Evolutionary conservation across 2,797 vertebrate species (phyloP).

Genomic region (Esox masquinongy): DNA sequence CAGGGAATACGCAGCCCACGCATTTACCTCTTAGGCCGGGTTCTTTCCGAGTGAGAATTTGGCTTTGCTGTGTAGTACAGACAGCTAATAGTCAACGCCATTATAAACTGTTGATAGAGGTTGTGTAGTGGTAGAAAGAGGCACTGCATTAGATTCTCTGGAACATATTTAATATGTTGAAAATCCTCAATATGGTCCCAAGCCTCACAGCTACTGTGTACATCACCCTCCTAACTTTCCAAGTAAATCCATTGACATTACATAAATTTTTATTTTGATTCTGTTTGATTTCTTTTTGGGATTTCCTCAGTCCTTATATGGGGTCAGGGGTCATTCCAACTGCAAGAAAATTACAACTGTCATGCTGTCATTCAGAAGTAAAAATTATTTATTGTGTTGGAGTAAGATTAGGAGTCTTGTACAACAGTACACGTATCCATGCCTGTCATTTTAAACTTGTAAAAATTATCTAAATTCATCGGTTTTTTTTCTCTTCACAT

Average conservation of each 20-base stretch:
- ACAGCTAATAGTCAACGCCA: background rate
- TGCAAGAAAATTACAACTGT: background rate
- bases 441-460: conserved; percentile 1
- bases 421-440: background rate
- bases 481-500: conserved; percentile 26
- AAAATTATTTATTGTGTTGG: background rate
- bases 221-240: background rate
- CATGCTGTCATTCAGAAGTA: background rate
- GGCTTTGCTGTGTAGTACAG: background rate
- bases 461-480: background rate
- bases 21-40: background rate
- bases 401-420: conserved; percentile 1
- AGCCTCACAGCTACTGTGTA: background rate
- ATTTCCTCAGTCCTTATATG: background rate
- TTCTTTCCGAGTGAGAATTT: background rate
- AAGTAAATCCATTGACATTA: background rate
- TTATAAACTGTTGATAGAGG: background rate
- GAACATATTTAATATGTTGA: background rate
- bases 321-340: background rate
- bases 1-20: conserved; percentile 38
- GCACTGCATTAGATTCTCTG: background rate
- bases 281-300: background rate
- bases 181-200: background rate
- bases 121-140: background rate
- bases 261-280: background rate